Base-by-base conservation (phyloP, 2,797 vertebrate species). In the Mormyrops boulengeri region DNA sequence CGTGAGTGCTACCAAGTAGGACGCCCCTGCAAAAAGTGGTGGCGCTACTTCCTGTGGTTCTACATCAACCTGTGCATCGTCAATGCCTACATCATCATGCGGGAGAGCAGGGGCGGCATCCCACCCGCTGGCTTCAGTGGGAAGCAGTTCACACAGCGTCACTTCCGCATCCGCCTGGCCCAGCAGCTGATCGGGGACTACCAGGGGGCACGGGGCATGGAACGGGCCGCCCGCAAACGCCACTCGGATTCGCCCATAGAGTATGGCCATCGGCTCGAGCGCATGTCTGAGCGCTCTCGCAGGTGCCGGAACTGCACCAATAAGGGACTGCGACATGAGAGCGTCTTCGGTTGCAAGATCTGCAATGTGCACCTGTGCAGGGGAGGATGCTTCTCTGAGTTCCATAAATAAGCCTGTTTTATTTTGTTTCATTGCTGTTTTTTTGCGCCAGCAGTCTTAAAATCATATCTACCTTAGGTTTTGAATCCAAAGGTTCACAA, bases 21-120 rank as follows among this genome's bases (percentile, higher is more conserved):
- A 50, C 92, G 96, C 90, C 96, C 96, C 0, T 96, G 96, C 60
- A 97, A 96, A 92, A 97, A 96, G 93, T 97, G 96, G 96, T 97
- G 96, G 96, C 96, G 96, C 91, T 97, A 96, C 93, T 96, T 97
- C 89, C 92, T 97, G 92, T 97, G 96, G 96, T 97, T 97, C 92
- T 97, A 96, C 60, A 94, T 97, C 60, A 97, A 97, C 34, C 91
- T 97, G 90, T 96, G 96, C 93, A 96, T 97, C 12, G 96, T 97
- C 91, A 96, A 97, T 7, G 96, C 96, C 88, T 97, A 97, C 91
- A 92, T 97, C 80, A 92, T 97, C 88, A 93, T 95, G 92, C 93
- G 95, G 69, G 96, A 96, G 93, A 96, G 95, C 92, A 91, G 95
- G 2, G 94, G 95, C 5, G 95, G 95, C 0, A 41, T 92, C 1